These are phyloP conservation scores for Amblyteles armatorius DNA, from an alignment of 2,888 invertebrate species.

Conservation along the genomic window DNA sequence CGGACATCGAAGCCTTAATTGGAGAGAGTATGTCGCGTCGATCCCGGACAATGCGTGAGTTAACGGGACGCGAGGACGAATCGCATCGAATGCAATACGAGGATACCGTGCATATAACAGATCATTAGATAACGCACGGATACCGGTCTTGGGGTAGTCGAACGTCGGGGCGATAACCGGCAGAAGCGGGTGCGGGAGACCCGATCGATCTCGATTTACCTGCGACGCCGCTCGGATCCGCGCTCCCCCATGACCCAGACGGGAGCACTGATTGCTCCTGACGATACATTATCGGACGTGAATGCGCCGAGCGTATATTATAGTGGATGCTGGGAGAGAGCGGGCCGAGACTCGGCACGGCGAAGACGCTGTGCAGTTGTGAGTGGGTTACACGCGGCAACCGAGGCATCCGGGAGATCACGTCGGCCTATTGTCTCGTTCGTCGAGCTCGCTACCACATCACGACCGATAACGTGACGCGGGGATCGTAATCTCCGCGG, in stretches of 20 bases:
- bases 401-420: conserved; percentile 37
- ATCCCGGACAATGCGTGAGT: no score
- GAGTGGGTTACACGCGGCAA: conserved; percentile 34
- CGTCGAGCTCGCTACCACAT: conserved; percentile 49
- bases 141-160: conserved; percentile 14
- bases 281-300: conserved; percentile 69
- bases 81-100: no score
- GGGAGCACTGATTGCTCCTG: conserved; percentile 64
- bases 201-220: conserved; percentile 35
- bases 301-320: conserved; percentile 63
- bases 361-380: conserved; percentile 43
- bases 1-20: no score
- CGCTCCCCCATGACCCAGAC: conserved; percentile 53
- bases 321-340: conserved; percentile 35
- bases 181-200: conserved; percentile 1
- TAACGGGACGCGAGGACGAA: no score
- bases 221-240: conserved; percentile 37
- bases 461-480: conserved; percentile 67
- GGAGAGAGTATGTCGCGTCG: no score
- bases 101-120: no score
- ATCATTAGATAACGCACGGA: conserved; percentile 7
- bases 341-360: conserved; percentile 14
- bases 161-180: neutral
- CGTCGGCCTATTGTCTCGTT: conserved; percentile 66
- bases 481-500: conserved; percentile 68